Evolutionary conservation across 2,888 invertebrate species (phyloP).

Genomic region (Adelphocoris suturalis): DNA sequence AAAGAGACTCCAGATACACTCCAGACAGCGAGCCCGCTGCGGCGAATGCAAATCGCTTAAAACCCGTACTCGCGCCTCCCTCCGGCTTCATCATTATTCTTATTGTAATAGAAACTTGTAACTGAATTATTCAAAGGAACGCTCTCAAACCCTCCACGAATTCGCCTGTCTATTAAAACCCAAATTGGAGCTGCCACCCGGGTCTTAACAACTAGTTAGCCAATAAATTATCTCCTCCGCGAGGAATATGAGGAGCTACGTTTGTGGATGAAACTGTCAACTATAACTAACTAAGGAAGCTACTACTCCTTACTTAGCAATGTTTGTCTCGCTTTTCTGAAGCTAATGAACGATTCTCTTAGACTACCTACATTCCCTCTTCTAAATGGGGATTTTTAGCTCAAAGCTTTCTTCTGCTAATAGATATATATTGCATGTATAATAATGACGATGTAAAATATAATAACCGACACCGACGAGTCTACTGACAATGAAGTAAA

Average conservation of each 20-base stretch:
- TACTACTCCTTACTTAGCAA: neutral
- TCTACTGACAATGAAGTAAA: no score
- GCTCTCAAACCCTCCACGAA: constrained; percentile 2
- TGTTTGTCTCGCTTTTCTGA: neutral
- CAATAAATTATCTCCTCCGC: constrained; percentile 5
- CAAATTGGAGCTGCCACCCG: constrained; percentile 15
- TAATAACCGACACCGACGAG: no score
- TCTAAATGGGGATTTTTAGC: no score
- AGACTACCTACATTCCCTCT: no score
- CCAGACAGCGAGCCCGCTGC: neutral
- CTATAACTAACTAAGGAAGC: neutral
- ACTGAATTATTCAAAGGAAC: constrained; percentile 32
- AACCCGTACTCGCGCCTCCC: neutral
- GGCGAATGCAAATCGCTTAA: constrained; percentile 15
- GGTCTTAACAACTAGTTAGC: constrained; percentile 20
- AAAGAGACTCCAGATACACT: no score
- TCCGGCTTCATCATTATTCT: constrained; percentile 10
- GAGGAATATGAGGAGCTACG: neutral
- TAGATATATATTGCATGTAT: no score
- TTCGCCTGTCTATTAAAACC: constrained; percentile 36
- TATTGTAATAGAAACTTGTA: constrained; percentile 36
- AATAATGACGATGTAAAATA: no score
- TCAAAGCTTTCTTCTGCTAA: no score
- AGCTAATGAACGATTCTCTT: neutral
- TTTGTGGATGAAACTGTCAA: constrained; percentile 15